Conservation (phyloP, 2,888 invertebrate species). For the Thalpophila matura region DNA sequence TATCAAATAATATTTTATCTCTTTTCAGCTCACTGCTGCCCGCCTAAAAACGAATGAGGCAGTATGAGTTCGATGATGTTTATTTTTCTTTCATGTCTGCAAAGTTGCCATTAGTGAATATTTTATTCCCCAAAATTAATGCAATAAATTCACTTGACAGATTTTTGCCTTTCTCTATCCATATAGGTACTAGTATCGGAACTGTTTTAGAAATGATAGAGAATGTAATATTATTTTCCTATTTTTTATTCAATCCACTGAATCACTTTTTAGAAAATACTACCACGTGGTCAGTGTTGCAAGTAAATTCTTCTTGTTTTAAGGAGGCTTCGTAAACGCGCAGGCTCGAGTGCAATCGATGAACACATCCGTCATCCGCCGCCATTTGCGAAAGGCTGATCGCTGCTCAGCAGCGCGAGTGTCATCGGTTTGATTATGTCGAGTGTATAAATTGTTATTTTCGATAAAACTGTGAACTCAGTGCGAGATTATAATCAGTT, state of each 20-base stretch:
- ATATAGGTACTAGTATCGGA: too few relatives aligned
- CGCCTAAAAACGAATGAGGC: slow-evolving; percentile 17
- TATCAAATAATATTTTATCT: neutral
- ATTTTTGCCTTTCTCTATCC: neutral
- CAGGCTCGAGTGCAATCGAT: slow-evolving; percentile 87
- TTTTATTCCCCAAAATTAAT: neutral
- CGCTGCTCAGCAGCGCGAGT: slow-evolving; percentile 86
- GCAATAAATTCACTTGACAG: neutral
- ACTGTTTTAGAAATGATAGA: neutral
- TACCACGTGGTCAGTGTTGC: slow-evolving; percentile 52
- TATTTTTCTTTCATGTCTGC: neutral
- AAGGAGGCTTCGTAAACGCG: slow-evolving; percentile 77
- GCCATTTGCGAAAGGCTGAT: slow-evolving; percentile 90
- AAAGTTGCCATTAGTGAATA: slow-evolving; percentile 31
- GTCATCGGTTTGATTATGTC: slow-evolving; percentile 87
- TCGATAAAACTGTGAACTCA: slow-evolving; percentile 85
- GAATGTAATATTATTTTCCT: accelerated
- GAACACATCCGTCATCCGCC: slow-evolving; percentile 90
- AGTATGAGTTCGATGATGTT: neutral
- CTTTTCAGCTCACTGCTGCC: neutral
- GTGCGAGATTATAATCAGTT: slow-evolving; percentile 82
- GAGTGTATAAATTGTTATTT: slow-evolving; percentile 87
- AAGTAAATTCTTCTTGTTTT: slow-evolving; percentile 8
- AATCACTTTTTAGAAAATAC: neutral
- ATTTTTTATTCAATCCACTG: neutral